Evolutionary conservation across 2,888 invertebrate species (phyloP), one percentile per base, ranked within the genome.

Genomic region (Anticlea derivata): DNA sequence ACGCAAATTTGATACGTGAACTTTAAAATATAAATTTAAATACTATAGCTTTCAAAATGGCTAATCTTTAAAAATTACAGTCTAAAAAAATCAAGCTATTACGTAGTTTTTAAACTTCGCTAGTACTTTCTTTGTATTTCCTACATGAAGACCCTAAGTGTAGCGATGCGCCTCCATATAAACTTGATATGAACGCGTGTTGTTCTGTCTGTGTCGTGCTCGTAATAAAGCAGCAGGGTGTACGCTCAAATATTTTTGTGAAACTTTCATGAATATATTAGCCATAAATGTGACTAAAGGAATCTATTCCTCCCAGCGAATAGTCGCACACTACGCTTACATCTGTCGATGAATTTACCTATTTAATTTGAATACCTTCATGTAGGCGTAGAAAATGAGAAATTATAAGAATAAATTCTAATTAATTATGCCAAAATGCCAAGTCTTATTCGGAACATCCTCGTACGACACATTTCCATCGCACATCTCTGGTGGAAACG

Each of bases 241-340:
- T 77, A 70, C 73, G 75, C 76, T 78, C 77, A 73, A 83, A 87
- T 85, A 83, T 86, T 87, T 86, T 86, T 83, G 81, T 80, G 81
- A 82, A 86, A 86, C 76, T 86, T 89, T 85, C 88, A 91, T 90
- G 90, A 91, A 91, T 91, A 90, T 88, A 88, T 91, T 90, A 91
- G 87, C 88, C 80, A 88, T 89, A 89, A 90, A 88, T 86, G 86
- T 86, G 87, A 86, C 82, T 87, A 84, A 86, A 83, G 80, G 78
- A 86, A 87, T 85, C 82, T 86, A 88, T 86, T 83, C 78, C 76
- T 55, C 50, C 31, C 47, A 51, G 50, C 72, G 72, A 80, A 64
- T 74, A 66, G 60, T 62, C 50, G 45, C 53, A 47, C 38, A 39
- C 54, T 55, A 50, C 47, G 50, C 47, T 53, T 47, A 48, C 47